phyloP scores from a whole-genome alignment of 2,113 vertebrate species.

The Syrrhaptes paradoxus region DNA sequence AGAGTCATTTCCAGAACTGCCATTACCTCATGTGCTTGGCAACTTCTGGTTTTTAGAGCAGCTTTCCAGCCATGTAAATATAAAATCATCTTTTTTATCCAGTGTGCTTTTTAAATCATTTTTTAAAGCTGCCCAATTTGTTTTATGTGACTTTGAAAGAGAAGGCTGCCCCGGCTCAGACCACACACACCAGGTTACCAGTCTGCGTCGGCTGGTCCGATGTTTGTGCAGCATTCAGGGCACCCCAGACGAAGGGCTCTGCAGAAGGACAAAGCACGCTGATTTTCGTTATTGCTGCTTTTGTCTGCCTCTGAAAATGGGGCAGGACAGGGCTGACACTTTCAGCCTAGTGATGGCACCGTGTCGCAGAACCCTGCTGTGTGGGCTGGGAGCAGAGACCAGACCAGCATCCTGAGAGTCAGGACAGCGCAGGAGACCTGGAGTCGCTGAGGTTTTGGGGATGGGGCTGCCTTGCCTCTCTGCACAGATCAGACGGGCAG shows the following conservation, averaged over 20 bases:
- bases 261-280: background rate
- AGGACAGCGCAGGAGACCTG: background rate
- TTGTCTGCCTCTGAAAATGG: background rate
- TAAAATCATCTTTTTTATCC: constrained; percentile 26
- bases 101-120: background rate
- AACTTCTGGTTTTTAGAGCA: background rate
- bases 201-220: background rate
- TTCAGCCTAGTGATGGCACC: background rate
- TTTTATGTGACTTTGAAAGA: constrained; percentile 8
- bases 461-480: background rate
- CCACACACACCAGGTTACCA: background rate
- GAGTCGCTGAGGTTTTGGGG: background rate
- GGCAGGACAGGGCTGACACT: background rate
- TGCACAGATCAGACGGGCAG: fast-evolving
- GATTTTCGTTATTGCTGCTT: background rate
- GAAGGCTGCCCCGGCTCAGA: constrained; percentile 10
- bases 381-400: background rate
- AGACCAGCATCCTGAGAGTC: background rate
- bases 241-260: background rate
- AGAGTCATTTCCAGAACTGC: constrained; percentile 24
- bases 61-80: constrained; percentile 49
- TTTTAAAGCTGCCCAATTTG: constrained; percentile 10
- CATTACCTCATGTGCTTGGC: constrained; percentile 50
- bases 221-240: background rate
- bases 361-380: background rate